phyloP scores from a whole-genome alignment of 1,140 invertebrate genomes.

The Pseudomyrmex cubaensis region DNA sequence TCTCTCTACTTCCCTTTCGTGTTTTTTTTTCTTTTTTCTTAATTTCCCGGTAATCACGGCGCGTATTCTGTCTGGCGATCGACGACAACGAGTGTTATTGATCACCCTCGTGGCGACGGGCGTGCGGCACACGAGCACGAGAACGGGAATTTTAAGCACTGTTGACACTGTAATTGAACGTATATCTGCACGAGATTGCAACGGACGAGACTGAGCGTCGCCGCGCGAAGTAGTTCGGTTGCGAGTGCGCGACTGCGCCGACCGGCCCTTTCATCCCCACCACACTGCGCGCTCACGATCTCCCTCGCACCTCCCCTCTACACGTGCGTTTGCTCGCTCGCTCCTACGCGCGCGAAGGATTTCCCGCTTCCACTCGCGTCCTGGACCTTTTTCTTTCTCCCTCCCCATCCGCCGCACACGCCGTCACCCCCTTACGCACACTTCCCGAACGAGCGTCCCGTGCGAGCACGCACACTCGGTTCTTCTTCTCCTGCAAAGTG shows the following conservation, averaged over 20 bases:
- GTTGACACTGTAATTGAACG: constrained; percentile 80
- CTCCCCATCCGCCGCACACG: constrained; percentile 10
- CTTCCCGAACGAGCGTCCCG: constrained; percentile 21
- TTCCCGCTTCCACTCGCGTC: not conserved
- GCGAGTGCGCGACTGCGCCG: constrained; percentile 71
- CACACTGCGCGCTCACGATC: constrained; percentile 50
- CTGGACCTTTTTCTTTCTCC: constrained; percentile 16
- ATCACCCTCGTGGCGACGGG: constrained; percentile 43
- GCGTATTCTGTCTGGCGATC: constrained; percentile 23
- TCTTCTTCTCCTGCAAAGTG: not conserved
- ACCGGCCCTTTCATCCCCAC: constrained; percentile 69
- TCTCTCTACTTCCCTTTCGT: not conserved
- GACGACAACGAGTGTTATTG: constrained; percentile 55
- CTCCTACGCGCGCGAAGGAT: not conserved
- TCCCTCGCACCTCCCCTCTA: not conserved
- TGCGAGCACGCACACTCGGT: constrained; percentile 19
- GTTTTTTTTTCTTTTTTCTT: not conserved
- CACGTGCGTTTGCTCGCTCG: not conserved
- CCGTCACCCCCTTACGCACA: constrained; percentile 31
- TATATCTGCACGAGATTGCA: constrained; percentile 80
- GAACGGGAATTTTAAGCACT: constrained; percentile 72
- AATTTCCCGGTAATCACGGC: not conserved
- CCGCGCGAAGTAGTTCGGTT: constrained; percentile 77
- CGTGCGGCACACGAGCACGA: constrained; percentile 50
- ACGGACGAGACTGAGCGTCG: constrained; percentile 82